Evolutionary conservation across 2,113 vertebrate species (phyloP), one percentile per base, ranked within the genome.

Genomic region (Coreoperca whiteheadi): DNA sequence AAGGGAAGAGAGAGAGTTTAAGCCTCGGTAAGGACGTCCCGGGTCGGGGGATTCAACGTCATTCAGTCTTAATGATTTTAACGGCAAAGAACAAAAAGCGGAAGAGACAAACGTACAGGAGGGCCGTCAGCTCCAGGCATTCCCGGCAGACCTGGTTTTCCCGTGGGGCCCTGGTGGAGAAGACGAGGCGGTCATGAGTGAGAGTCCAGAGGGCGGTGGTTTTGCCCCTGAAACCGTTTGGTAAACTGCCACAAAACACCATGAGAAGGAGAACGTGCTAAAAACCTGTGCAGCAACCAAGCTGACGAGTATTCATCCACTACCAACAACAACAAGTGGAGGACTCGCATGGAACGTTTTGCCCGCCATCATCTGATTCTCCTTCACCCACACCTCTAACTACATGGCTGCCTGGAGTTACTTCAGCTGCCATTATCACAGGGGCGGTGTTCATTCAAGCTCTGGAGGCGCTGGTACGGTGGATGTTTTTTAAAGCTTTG

Each of bases 71-170:
- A 66, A 46, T 6, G 0, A 39, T 1, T 34, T 34, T 34, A 30
- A 1, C 0, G 59, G 15, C 3, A 41, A 25, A 32, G 14, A 50
- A n/a, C n/a, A n/a, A 32, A 25, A 21, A 34, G 51, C 20, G 6
- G 15, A 28, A 57, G 32, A 59, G 23, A 59, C 12, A 46, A 74
- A 95, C 97, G 93, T 93, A 98, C 97, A 9, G 97, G 97, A 43
- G 96, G 97, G 1, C 97, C 97, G 0, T 98, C 97, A 2, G 96
- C 96, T 67, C 97, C 97, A 0, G 97, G 96, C 96, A 98, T 97
- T 81, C 97, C 97, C 4, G 97, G 97, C 4, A 98, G 95, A 61
- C 97, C 97, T 63, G 97, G 97, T 86, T 98, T 98, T 59, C 97
- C 97, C 59, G 72, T 95, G 28, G 97, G 97, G 34, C 97, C 97